Conservation (phyloP, 2,888 invertebrate genomes). For the Drosophila pegasa region DNA sequence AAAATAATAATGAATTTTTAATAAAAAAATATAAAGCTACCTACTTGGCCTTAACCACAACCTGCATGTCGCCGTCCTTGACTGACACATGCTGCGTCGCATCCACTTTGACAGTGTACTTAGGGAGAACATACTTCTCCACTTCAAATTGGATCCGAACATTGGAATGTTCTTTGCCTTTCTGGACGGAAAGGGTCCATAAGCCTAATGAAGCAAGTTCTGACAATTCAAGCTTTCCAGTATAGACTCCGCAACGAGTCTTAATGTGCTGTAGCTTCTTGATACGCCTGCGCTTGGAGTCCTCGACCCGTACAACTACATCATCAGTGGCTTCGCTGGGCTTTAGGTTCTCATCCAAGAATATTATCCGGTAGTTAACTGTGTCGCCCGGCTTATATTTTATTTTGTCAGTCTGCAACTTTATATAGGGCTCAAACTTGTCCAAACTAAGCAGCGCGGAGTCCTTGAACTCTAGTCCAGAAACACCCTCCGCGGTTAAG, state of each 20-base stretch:
- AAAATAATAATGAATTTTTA: too few relatives aligned
- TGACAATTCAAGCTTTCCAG: constrained; percentile 91
- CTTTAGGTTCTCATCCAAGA: constrained; percentile 89
- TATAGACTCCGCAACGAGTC: constrained; percentile 86
- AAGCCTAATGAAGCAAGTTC: constrained; percentile 92
- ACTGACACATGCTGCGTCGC: constrained; percentile 93
- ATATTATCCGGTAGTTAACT: constrained; percentile 88
- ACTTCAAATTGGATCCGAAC: constrained; percentile 86
- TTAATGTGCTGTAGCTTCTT: constrained; percentile 90
- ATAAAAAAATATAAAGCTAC: constrained; percentile 32
- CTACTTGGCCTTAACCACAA: constrained; percentile 87
- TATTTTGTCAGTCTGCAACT: constrained; percentile 96
- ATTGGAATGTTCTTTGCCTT: constrained; percentile 37
- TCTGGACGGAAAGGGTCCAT: constrained; percentile 88
- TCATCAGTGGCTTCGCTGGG: constrained; percentile 88
- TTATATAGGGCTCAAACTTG: constrained; percentile 85
- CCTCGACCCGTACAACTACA: constrained; percentile 89
- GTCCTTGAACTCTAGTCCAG: constrained; percentile 90
- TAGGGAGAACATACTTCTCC: constrained; percentile 96
- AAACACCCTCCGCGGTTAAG: constrained; percentile 89
- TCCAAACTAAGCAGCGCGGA: constrained; percentile 89
- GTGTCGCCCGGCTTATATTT: constrained; percentile 95
- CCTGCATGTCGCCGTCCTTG: constrained; percentile 91
- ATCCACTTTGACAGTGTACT: constrained; percentile 94
- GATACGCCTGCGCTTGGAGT: constrained; percentile 91